Evolutionary conservation across 92 coral and sea anemone species (phyloP), one percentile per base, ranked within the genome.

Genomic region (Phymanthus crucifer): DNA sequence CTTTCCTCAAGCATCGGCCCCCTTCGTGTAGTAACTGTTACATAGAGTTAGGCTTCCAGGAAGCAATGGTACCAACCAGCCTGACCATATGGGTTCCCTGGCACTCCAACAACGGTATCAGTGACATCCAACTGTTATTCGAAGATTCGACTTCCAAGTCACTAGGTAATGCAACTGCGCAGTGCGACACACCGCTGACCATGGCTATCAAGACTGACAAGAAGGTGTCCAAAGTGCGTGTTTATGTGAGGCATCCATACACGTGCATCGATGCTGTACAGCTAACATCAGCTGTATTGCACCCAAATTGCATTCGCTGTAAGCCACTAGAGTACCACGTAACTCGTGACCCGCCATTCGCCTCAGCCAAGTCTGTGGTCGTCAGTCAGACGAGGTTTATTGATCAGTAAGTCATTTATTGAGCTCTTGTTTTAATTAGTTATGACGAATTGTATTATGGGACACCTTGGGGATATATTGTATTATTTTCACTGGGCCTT

Each of bases 151-250:
- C 88, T 0, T 45, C 69, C 48, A 35, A 50, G 76, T 93, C 99
- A 13, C 47, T 95, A 35, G 99, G 99, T 0, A 85, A 91, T 38
- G 97, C 94, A 58, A 93, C 99, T 32, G 99, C 96, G 74, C 99
- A 95, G 78, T 95, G 99, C 65, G 99, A 93, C 70, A 74, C 88
- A 19, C 99, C 98, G 35, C 91, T 89, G 80, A 95, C 98, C 48
- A 89, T 89, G 72, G 85, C 94, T 23, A 71, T 95, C 17, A 86
- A 82, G 78, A 91, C 89, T 19, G 74, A 78, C 36, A 91, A 86
- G 83, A 93, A 83, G 72, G 98, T 93, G 17, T 61, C 91, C 14
- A 88, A 84, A 57, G 85, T 93, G 33, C 92, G 95, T 27, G 85
- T 95, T 45, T 75, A 89, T 73, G 88, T 92, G 47, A 68, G 88